These are phyloP conservation scores for Cataglyphis cursor DNA, from an alignment of 2,888 invertebrate species.

Conservation along the genomic window DNA sequence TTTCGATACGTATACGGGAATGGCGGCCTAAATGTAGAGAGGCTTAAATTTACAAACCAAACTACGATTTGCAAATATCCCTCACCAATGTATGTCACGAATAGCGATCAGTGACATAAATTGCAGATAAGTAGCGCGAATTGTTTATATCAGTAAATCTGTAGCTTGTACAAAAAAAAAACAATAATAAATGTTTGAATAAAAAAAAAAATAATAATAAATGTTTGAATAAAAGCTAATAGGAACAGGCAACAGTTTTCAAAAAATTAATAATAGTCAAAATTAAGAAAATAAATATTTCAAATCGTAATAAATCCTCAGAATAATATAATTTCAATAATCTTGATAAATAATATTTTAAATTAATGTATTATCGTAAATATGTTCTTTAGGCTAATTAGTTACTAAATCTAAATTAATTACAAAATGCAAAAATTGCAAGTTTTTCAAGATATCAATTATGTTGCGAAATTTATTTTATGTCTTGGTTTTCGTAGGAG, in stretches of 20 bases:
- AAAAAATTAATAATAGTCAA: background rate
- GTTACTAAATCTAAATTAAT: constrained; percentile 11
- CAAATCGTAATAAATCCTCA: background rate
- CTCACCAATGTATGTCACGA: background rate
- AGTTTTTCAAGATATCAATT: background rate
- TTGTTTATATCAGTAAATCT: background rate
- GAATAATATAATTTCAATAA: background rate
- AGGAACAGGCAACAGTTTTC: background rate
- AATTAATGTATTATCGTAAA: background rate
- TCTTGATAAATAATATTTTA: background rate
- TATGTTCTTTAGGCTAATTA: background rate
- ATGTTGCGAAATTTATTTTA: constrained; percentile 1
- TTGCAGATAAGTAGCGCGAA: constrained; percentile 39
- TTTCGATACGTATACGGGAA: constrained; percentile 11
- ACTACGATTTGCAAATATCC: constrained; percentile 44
- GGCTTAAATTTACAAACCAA: constrained; percentile 37
- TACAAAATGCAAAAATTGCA: background rate
- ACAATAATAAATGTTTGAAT: background rate
- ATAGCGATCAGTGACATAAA: constrained; percentile 41
- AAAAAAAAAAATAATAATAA: background rate
- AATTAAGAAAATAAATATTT: background rate
- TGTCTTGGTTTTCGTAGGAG: background rate
- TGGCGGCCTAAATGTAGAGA: constrained; percentile 12
- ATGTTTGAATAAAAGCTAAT: background rate
- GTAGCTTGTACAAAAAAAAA: background rate